Base-by-base conservation (phyloP, 2,113 vertebrate genomes). In the Hippocampus guttulatus region DNA sequence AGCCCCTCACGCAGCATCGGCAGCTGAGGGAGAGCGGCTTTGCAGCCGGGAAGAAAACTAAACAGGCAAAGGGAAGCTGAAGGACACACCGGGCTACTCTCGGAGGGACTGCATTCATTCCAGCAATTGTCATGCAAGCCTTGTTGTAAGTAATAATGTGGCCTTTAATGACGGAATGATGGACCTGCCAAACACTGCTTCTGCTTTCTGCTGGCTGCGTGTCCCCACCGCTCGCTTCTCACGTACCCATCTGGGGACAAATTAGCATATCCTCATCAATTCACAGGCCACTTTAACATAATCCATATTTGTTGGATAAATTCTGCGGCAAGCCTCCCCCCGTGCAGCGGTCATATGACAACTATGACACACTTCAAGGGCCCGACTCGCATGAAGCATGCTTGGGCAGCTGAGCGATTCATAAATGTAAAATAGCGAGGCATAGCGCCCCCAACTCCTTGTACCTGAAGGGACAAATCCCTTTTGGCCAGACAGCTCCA, bases 111-210 rank as follows among this genome's bases (percentile, higher is more conserved):
- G 84, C 89, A 88, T 92, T 93, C 93, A 82, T 92, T 86, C 83
- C 85, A 85, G 91, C 92, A 92, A 97, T 99, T 98, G 94, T 96
- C 95, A 98, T 98, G 96, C 96, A 97, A 96, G 94, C 88, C 83
- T 87, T 90, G 95, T 95, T 94, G 94, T 94, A 93, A 95, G 96
- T 98, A 98, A 99, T 98, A 98, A 99, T 99, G 95, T 98, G 95
- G 94, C 95, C 96, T 98, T 98, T 99, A 99, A 99, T 98, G 96
- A 97, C 92, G 93, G 95, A 96, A 99, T 99, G 96, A 99, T 98
- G 93, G 96, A 98, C 95, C 95, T 98, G 96, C 96, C 96, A 99
- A 95, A 94, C 91, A 97, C 93, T 98, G 93, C 91, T 94, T 89
- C 92, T 93, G 93, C 95, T 93, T 91, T 94, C 92, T 90, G 94